Evolutionary conservation across 2,888 invertebrate genomes (phyloP), one percentile per base, ranked within the genome.

Genomic region (Aporophyla lueneburgensis): DNA sequence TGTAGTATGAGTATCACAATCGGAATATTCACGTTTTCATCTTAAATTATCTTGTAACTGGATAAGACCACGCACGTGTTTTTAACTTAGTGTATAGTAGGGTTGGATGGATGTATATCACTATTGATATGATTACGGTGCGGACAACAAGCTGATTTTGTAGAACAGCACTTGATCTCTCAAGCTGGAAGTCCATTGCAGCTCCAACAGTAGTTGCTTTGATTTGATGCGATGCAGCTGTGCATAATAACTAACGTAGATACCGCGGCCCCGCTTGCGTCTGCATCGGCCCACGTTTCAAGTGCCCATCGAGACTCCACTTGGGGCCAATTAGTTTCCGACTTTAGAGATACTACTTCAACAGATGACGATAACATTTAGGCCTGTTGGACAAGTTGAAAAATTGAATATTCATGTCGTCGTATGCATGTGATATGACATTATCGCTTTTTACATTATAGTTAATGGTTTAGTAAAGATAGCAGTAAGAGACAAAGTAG

Each of bases 211-310:
- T 90, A 89, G 82, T 86, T 80, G 91, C 93, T 93, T 93, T 94
- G 91, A 93, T 89, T 88, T 93, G 93, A 94, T 93, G 88, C 87
- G 87, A 86, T 91, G 93, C 96, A 96, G 95, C 95, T 95, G 95
- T 91, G 74, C 78, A 69, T 81, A 85, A 82, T 87, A 89, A 88
- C 84, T 80, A 85, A 83, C 58, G 72, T 81, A 84, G 84, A 88
- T 91, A 89, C 86, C 78, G 84, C 59, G 67, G 86, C 86, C 71
- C 56, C 76, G 85, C 74, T 84, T 88, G 81, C 82, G 72, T 70
- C 76, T 86, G 76, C 78, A 78, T 72, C 85, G 69, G 81, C 77
- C 82, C 67, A 71, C 79, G 80, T 86, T 87, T 88, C 86, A 84
- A 89, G 89, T 85, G 86, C 84, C 83, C 84, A 87, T 87, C 90